Conservation (phyloP, 2,113 vertebrate species). For the Scalopus aquaticus region DNA sequence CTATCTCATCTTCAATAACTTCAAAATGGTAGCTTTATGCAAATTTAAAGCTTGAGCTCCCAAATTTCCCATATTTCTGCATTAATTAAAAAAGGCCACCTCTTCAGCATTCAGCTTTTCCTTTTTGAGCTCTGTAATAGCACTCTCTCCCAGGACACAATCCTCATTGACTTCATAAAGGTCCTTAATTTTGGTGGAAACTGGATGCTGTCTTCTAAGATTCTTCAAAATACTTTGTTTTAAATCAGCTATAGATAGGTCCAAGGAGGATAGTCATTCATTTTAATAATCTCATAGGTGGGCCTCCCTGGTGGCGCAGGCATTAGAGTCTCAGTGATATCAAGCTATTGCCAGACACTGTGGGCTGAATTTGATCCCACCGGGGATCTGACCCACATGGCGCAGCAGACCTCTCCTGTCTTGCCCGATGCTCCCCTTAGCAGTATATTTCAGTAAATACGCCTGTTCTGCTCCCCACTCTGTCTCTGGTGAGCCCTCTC, state of each 20-base stretch:
- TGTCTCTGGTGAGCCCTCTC: too few species aligned
- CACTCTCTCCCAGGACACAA: conserved; percentile 88
- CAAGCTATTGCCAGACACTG: too few species aligned
- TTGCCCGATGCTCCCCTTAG: too few species aligned
- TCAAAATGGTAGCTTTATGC: conserved; percentile 20
- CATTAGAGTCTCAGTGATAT: too few species aligned
- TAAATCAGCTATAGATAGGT: conserved; percentile 92
- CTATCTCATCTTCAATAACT: background rate
- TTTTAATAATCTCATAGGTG: conserved; percentile 91
- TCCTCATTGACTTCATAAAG: conserved; percentile 90
- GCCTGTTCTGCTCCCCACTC: too few species aligned
- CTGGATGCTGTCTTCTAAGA: conserved; percentile 88
- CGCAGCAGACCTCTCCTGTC: too few species aligned
- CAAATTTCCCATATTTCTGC: conserved; percentile 92
- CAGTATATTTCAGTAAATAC: too few species aligned
- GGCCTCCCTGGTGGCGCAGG: too few species aligned
- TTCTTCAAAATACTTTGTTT: conserved; percentile 92
- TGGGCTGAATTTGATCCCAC: too few species aligned
- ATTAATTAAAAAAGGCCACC: conserved; percentile 88
- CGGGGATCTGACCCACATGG: too few species aligned
- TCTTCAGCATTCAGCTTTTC: conserved; percentile 91
- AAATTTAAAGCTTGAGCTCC: conserved; percentile 88
- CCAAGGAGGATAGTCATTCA: conserved; percentile 94
- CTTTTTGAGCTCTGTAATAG: conserved; percentile 90
- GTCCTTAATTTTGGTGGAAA: conserved; percentile 92